Evolutionary conservation across 2,797 vertebrate species (phyloP).

Genomic region (Crypturellus tataupa): DNA sequence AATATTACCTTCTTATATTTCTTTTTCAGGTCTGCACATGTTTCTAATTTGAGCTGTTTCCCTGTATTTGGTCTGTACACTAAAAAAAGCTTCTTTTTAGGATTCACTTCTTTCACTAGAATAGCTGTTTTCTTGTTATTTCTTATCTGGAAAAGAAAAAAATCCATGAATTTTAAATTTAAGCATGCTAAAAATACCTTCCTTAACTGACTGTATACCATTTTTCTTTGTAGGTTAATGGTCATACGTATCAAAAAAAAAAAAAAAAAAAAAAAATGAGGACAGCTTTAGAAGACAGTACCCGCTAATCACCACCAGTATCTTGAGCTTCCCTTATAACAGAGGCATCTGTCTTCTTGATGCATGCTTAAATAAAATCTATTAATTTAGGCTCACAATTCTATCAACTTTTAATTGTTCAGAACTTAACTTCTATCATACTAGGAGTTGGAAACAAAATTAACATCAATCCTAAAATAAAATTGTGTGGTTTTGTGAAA

Average conservation of each 20-base stretch:
- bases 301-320: neutral
- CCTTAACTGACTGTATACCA: neutral
- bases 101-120: slow-evolving; percentile 94
- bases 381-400: neutral
- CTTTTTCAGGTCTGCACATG: slow-evolving; percentile 93
- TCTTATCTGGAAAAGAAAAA: slow-evolving; percentile 85
- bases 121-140: slow-evolving; percentile 98
- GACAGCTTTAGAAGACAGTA: neutral
- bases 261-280: no score
- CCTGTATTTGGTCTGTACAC: slow-evolving; percentile 97
- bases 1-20: slow-evolving; percentile 95
- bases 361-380: neutral
- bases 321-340: neutral
- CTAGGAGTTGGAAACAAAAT: accelerated
- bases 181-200: accelerated
- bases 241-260: accelerated
- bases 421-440: neutral
- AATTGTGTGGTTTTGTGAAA: neutral
- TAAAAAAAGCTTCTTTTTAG: slow-evolving; percentile 96
- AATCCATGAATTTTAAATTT: neutral
- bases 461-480: neutral
- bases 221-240: neutral
- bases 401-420: no score
- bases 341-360: neutral
- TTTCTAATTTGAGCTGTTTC: slow-evolving; percentile 95